A percentile compares a stretch with the other conserved stretches of the same genome.
These are phyloP conservation scores for Ophion ventricosus DNA, from an alignment of 2,888 invertebrate species.

Conservation along the genomic window DNA sequence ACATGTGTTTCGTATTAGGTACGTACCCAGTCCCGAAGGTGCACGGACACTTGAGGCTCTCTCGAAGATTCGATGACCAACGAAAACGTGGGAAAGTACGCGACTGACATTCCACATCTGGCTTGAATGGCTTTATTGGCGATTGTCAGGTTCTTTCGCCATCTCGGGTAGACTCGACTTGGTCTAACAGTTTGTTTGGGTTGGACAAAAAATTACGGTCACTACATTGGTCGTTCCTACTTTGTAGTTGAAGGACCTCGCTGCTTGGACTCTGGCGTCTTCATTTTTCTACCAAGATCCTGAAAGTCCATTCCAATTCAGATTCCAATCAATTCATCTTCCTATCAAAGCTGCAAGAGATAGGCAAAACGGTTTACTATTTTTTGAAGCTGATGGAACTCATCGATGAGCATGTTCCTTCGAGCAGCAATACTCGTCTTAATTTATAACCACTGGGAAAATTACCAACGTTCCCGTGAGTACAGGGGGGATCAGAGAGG, in stretches of 20 bases:
- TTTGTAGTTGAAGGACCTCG: background rate
- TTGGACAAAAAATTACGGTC: background rate
- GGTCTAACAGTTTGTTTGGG: background rate
- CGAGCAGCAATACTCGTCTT: background rate
- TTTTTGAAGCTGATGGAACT: too few species aligned
- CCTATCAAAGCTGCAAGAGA: background rate
- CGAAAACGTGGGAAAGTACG: constrained; percentile 74
- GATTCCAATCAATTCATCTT: background rate
- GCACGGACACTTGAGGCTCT: constrained; percentile 40
- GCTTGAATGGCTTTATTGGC: constrained; percentile 78
- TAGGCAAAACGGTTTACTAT: too few species aligned
- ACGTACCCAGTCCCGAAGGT: constrained; percentile 54
- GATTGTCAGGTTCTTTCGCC: constrained; percentile 44
- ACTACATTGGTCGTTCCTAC: background rate
- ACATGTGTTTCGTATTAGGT: constrained; percentile 80
- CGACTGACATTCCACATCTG: constrained; percentile 68
- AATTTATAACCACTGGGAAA: background rate
- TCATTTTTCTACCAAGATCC: too few species aligned
- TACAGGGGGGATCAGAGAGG: constrained; percentile 1
- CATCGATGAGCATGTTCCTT: too few species aligned
- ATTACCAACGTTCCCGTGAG: background rate
- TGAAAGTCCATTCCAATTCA: too few species aligned
- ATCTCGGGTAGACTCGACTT: constrained; percentile 5
- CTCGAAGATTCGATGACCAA: constrained; percentile 11
- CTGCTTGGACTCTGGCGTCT: too few species aligned